Evolutionary conservation across 2,113 vertebrate genomes (phyloP).

Genomic region (Anser cygnoides): DNA sequence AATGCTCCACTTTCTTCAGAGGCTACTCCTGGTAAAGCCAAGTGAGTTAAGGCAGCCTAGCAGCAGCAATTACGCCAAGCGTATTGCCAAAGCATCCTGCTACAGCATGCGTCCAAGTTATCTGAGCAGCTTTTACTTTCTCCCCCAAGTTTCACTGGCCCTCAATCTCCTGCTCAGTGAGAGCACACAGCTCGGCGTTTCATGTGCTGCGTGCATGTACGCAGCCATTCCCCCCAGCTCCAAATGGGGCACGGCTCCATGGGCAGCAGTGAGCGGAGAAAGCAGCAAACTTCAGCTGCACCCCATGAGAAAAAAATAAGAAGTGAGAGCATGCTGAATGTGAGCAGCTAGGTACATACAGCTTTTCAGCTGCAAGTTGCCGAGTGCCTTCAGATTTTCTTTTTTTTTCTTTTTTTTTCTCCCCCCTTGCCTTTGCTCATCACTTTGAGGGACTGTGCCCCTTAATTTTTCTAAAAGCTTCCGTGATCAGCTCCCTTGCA

Average conservation of each 20-base stretch:
- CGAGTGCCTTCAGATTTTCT: neutral
- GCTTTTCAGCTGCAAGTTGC: neutral
- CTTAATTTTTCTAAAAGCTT: neutral
- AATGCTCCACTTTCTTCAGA: neutral
- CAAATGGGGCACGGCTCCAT: accelerated
- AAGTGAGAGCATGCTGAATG: accelerated
- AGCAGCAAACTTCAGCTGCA: neutral
- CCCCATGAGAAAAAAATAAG: neutral
- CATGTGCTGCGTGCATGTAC: too few relatives aligned
- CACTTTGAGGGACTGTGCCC: accelerated
- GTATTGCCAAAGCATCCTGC: neutral
- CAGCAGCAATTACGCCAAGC: neutral
- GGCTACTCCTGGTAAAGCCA: neutral
- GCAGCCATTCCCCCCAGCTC: neutral
- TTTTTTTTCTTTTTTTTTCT: too few relatives aligned
- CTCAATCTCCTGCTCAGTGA: neutral
- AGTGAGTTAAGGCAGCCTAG: neutral
- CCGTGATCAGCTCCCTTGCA: neutral
- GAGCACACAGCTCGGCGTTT: neutral
- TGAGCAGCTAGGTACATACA: neutral
- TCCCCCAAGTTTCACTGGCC: neutral
- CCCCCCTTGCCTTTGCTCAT: neutral
- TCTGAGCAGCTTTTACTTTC: neutral
- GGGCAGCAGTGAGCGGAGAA: neutral
- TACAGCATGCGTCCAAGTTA: neutral